A percentile compares a stretch with the other conserved stretches of the same genome.
phyloP scores from a whole-genome alignment of 2,113 vertebrate genomes.

The Cavia porcellus region DNA sequence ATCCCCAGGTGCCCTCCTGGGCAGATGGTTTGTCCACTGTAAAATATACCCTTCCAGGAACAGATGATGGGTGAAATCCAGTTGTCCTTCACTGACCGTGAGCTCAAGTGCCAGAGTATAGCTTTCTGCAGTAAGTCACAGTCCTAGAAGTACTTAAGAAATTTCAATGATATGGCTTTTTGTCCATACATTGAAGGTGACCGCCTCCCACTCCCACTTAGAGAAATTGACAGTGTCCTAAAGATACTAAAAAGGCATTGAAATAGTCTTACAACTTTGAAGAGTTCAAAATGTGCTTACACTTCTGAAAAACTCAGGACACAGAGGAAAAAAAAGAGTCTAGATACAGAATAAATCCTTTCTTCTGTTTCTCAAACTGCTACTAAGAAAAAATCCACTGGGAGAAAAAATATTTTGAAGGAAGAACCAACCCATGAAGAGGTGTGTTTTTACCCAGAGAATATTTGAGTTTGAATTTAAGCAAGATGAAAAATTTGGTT shows the following conservation, averaged over 20 bases:
- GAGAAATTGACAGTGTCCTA: constrained; percentile 9
- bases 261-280: constrained; percentile 43
- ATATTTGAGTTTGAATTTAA: constrained; percentile 53
- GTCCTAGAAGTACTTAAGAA: neutral
- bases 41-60: neutral
- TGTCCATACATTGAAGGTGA: neutral
- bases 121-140: constrained; percentile 10
- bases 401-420: neutral
- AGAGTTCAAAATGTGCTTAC: neutral
- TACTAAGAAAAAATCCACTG: neutral
- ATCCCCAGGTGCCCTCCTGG: neutral
- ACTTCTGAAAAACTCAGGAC: constrained; percentile 37
- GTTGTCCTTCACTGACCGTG: neutral
- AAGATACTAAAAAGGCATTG: neutral
- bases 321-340: neutral
- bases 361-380: constrained; percentile 53
- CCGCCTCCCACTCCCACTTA: neutral
- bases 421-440: neutral
- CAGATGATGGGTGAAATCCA: neutral
- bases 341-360: constrained; percentile 47
- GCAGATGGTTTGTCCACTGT: neutral
- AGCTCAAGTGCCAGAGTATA: neutral
- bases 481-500: constrained; percentile 48
- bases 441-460: neutral
- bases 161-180: neutral